Evolutionary conservation across 2,888 invertebrate genomes (phyloP).

Genomic region (Pristionchus entomophagus): DNA sequence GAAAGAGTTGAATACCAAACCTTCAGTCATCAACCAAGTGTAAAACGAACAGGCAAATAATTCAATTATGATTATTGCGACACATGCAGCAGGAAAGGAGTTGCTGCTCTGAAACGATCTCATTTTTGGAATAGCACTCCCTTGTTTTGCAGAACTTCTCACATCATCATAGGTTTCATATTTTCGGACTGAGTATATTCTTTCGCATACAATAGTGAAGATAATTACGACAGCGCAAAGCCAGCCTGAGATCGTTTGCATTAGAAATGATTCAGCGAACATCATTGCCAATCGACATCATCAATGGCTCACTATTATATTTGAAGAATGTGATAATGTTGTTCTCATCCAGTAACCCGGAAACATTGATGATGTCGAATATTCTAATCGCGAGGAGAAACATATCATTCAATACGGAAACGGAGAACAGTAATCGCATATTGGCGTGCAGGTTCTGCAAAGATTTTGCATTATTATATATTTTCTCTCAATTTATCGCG

Average conservation of each 20-base stretch:
- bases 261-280: too few species aligned
- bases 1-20: background rate
- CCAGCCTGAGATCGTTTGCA: background rate
- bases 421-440: background rate
- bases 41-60: background rate
- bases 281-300: too few species aligned
- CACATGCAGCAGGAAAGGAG: background rate
- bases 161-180: constrained; percentile 4
- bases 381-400: background rate
- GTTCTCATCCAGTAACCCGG: background rate
- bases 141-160: too few species aligned
- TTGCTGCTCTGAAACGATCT: background rate
- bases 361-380: background rate
- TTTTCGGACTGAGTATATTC: background rate
- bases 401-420: background rate
- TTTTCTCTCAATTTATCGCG: background rate
- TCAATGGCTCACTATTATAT: background rate
- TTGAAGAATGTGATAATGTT: background rate
- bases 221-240: background rate
- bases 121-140: too few species aligned
- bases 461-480: background rate
- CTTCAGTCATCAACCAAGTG: background rate
- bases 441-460: background rate
- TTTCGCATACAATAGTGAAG: background rate
- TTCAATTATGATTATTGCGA: background rate